Base-by-base conservation (phyloP, 2,888 invertebrate species). In the Schrankia costaestrigalis region DNA sequence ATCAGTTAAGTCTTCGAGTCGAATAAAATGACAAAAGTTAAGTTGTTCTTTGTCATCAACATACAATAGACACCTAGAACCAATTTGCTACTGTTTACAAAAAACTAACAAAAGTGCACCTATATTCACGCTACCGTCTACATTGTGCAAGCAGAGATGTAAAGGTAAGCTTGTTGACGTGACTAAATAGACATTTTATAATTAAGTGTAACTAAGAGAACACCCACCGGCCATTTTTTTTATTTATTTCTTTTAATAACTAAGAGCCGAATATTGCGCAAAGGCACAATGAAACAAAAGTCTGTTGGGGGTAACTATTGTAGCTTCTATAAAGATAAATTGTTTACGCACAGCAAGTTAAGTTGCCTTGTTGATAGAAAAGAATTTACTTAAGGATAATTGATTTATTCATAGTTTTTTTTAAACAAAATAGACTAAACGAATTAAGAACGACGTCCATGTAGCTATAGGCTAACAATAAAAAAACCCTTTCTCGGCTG, bases 171-270 rank as follows among this genome's bases (percentile, higher is more conserved):
- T 41, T 29, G 31, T 37, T 28, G 25, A 26, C 5, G 8, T 19
- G 27, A 11, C 33, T 36, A 31, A 15, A 8, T 41, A 11, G 18
- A 40, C 36, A 35, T 19, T 35, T 41, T 31, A 26, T 27, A 21
- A 35, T 28, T 31, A 37, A 35, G 49, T 52, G 44, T 41, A 38
- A 30, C 59, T 11, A 35, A 46, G 35, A 11, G 36, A 31, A 46
- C 54, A 32, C 59, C 61, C 61, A 40, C 37, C 27, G 46, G 26
- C 17, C n/a, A n/a, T n/a, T n/a, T n/a, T n/a, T n/a, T n/a, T n/a
- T n/a, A n/a, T n/a, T n/a, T n/a, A n/a, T n/a, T n/a, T n/a, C n/a
- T n/a, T n/a, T n/a, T n/a, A n/a, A n/a, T n/a, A n/a, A n/a, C n/a
- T n/a, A n/a, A n/a, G n/a, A n/a, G n/a, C n/a, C n/a, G 14, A 37